Evolutionary conservation across 2,113 vertebrate species (phyloP), one percentile per base, ranked within the genome.

Genomic region (Sturnira hondurensis): DNA sequence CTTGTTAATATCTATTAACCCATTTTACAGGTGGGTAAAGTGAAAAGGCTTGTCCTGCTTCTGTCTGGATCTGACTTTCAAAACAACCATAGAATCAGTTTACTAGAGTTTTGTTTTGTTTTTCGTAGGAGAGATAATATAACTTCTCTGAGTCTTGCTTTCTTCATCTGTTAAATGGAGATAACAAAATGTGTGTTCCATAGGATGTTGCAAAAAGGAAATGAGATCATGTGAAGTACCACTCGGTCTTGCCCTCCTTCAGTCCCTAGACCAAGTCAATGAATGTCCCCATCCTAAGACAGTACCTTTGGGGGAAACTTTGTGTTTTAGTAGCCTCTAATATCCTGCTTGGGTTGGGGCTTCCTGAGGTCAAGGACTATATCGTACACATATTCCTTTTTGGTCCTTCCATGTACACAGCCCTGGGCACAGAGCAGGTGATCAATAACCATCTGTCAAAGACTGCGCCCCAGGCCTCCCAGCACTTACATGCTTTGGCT

Each of bases 161-260:
- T 96, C 54, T 92, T 95, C 56, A 11, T 87, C 80, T 84, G n/a
- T 56, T 90, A 80, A 87, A 74, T 80, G 61, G 47, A 93, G 61
- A 86, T 56, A 43, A 45, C 43, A 50, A 89, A 67, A 15, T 63
- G 7, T 2, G 26, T 22, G 26, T 47, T 20, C 83, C 68, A 88
- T 8, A 33, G 33, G 45, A 84, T 71, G 13, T 45, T 61, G 31
- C 41, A 54, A 89, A 28, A 89, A 91, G 41, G 22, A 67, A 93
- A 36, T n/a, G 26, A 76, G 36, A 54, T 47, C 41, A 31, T 56
- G 9, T 20, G 28, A 87, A 84, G 14, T 24, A 84, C 14, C 36
- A 54, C 33, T 82, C 61, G 47, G 7, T 58, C 68, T 71, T 83
- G 20, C 36, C 31, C 70, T 89, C 54, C 10, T 52, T 52, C 17